Evolutionary conservation across 2,888 invertebrate species (phyloP), one percentile per base, ranked within the genome.

Genomic region (Hypsopygia costalis): DNA sequence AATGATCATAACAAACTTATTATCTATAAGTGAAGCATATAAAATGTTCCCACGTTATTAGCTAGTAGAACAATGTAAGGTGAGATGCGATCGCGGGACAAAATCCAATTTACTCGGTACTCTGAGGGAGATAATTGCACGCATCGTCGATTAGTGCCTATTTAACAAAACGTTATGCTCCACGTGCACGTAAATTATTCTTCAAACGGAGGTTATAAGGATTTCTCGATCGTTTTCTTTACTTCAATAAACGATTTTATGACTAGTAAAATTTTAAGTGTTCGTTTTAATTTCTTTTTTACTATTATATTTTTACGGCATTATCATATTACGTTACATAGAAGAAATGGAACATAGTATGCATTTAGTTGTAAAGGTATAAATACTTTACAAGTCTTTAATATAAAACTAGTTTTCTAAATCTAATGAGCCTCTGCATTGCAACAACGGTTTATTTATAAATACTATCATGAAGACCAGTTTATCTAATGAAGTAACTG

Each of bases 31-130:
- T 37, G 36, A 29, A 37, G 36, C 38, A 25, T 46, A 47, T 47
- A 43, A 42, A 48, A 51, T 50, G 38, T 44, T 70, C 64, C 53
- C 69, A 70, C 62, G 63, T 42, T 51, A 55, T 62, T 54, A 51
- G 40, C 25, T 37, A 41, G 38, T 46, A 52, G 41, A 44, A 62
- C 58, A 66, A 63, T 64, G 56, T 43, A 36, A 52, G 39, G 47
- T 44, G 48, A 41, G 44, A 48, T 46, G 41, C 41, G 45, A 33
- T 52, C 49, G 52, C 40, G 39, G 46, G 50, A 52, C 48, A 49
- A 47, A 59, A 56, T 58, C 44, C 51, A 62, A 63, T 65, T 63
- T 56, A 60, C 55, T 53, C 42, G 43, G 12, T 40, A 56, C 47
- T 53, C 48, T 40, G 40, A 47, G 41, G 41, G 47, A 41, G 36